These are phyloP conservation scores for Microplitis mediator DNA, from an alignment of 1,140 invertebrate species.

Conservation along the genomic window DNA sequence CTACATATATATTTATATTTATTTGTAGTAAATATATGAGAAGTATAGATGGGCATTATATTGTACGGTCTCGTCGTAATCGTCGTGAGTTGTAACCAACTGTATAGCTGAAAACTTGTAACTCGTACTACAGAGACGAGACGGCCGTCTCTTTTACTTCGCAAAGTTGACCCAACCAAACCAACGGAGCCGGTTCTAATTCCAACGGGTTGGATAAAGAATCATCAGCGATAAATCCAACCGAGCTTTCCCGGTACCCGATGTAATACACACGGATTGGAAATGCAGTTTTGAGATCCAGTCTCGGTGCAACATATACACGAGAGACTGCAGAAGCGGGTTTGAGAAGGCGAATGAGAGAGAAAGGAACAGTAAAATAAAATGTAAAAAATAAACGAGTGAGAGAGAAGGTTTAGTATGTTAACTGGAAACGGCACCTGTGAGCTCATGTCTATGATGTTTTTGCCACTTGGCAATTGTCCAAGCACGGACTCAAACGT, in stretches of 20 bases:
- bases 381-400: background rate
- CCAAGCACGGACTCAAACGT: conserved; percentile 13
- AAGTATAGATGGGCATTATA: too few species aligned
- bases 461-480: conserved; percentile 22
- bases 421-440: conserved; percentile 23
- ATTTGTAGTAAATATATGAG: too few species aligned
- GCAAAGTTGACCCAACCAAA: background rate
- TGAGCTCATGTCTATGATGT: conserved; percentile 22
- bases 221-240: conserved; percentile 17
- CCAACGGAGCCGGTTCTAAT: conserved; percentile 24
- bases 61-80: too few species aligned
- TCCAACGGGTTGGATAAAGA: conserved; percentile 9
- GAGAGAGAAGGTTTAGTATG: background rate
- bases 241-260: background rate
- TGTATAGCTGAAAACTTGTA: too few species aligned
- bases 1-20: too few species aligned
- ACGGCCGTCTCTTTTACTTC: too few species aligned
- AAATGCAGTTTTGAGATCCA: background rate
- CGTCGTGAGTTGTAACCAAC: too few species aligned
- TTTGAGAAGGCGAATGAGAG: too few species aligned
- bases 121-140: too few species aligned
- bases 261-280: background rate
- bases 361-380: background rate
- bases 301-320: background rate
- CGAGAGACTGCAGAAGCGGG: background rate